phyloP scores from a whole-genome alignment of 2,113 vertebrate genomes.

The Nycticebus coucang region DNA sequence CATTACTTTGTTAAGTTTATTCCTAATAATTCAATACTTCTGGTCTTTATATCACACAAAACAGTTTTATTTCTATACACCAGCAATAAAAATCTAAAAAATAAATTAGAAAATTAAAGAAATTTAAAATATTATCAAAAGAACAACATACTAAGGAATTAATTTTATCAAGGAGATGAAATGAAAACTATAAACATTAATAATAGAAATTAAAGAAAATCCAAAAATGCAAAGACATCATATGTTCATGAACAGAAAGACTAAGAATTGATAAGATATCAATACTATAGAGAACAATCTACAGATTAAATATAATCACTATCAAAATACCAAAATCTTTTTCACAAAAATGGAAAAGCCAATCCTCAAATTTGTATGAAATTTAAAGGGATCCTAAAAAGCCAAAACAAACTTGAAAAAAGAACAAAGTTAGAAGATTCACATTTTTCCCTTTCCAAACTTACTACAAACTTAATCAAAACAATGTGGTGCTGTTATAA shows the following conservation, averaged over 20 bases:
- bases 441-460: neutral
- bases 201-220: neutral
- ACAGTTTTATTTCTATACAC: neutral
- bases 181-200: neutral
- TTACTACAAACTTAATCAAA: neutral
- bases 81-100: constrained; percentile 12
- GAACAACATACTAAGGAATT: neutral
- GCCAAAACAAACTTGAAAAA: constrained; percentile 1
- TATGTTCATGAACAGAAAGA: neutral
- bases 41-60: neutral
- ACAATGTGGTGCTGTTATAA: neutral
- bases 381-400: neutral
- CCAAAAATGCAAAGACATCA: neutral
- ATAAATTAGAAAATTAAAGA: neutral
- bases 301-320: neutral
- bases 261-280: neutral
- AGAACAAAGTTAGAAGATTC: neutral
- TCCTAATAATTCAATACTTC: neutral
- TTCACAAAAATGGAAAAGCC: neutral
- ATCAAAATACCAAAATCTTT: neutral
- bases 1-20: neutral
- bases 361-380: neutral
- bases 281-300: neutral
- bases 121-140: constrained; percentile 7
- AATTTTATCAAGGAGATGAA: constrained; percentile 21